These are phyloP conservation scores for Archilochus colubris DNA, from an alignment of 2,113 vertebrate genomes.

Conservation along the genomic window DNA sequence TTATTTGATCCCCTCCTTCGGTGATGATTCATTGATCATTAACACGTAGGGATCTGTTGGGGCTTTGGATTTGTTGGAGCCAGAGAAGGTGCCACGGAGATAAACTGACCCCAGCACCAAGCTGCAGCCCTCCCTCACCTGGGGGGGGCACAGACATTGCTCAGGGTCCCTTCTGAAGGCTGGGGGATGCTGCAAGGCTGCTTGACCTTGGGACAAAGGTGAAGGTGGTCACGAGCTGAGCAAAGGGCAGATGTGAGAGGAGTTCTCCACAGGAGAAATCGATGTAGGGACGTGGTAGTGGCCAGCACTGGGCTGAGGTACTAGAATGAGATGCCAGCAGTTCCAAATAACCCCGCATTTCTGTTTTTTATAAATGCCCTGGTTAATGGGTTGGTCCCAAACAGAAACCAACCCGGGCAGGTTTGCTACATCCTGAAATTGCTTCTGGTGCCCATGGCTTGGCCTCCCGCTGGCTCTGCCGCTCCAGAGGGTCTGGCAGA, in stretches of 20 bases:
- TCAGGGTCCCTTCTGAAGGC: neutral
- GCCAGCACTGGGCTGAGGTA: neutral
- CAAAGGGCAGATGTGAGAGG: slow-evolving; percentile 43
- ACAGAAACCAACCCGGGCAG: neutral
- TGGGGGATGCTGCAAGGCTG: neutral
- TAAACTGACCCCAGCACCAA: neutral
- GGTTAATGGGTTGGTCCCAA: neutral
- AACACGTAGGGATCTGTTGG: fast-evolving
- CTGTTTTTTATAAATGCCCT: neutral
- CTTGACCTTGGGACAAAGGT: neutral
- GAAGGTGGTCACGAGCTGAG: slow-evolving; percentile 16
- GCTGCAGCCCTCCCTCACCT: neutral
- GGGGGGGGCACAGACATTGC: neutral
- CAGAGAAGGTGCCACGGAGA: too few species aligned
- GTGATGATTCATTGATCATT: neutral
- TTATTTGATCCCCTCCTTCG: neutral
- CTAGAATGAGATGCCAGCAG: neutral
- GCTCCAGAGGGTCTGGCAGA: neutral
- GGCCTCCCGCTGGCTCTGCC: neutral
- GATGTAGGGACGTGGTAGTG: neutral
- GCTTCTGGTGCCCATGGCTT: neutral
- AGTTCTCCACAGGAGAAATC: slow-evolving; percentile 44
- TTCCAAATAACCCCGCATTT: neutral
- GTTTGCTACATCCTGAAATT: neutral
- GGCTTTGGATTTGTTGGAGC: fast-evolving